Base-by-base conservation (phyloP, 1,140 invertebrate species). In the Antheraea mylitta region DNA sequence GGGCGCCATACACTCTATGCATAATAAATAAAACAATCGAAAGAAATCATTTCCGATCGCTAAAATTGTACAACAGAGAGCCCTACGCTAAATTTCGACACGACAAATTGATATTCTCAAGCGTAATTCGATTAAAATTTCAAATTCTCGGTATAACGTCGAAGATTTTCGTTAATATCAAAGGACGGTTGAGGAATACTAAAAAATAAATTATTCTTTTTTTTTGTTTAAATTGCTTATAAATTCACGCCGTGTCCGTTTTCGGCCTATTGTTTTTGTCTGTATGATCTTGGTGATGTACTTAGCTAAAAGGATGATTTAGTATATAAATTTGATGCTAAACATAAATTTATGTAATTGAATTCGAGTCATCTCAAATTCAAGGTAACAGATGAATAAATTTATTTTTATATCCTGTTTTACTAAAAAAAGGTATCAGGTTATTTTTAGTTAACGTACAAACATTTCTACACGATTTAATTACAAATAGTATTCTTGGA, bases 151-250 rank as follows among this genome's bases (percentile, higher is more conserved):
- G 64, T 77, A 68, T 70, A 64, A 64, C 69, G 70, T 79, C 71
- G 68, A 80, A 81, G 79, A 90, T 86, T 88, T 87, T 88, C 77
- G 80, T 83, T 87, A 87, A 89, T 87, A 83, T 83, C 48, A 36
- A 78, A 61, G 72, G 65, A 80, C 83, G 84, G 42, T 65, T 75
- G 69, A 53, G 42, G 86, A 87, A 88, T 88, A 87, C 79, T 48
- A 76, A 83, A 82, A 42, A 42, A n/a, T n/a, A 42, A 9, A 42
- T 0, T 42, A 8, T 42, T 7, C 11, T 16, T n/a, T 19, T 37
- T 48, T 63, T 63, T 37, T 37, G 22, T 22, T 22, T 65, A 65
- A 65, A 65, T 13, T 19, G 64, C 11, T n/a, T 48, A 65, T 65
- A 65, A 48, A 65, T 65, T 65, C 64, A 65, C n/a, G 13, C 13